Percentiles rank a stretch among this genome's conserved stretches.
Evolutionary conservation across 2,888 invertebrate species (phyloP).

Genomic region (Notodonta ziczac): DNA sequence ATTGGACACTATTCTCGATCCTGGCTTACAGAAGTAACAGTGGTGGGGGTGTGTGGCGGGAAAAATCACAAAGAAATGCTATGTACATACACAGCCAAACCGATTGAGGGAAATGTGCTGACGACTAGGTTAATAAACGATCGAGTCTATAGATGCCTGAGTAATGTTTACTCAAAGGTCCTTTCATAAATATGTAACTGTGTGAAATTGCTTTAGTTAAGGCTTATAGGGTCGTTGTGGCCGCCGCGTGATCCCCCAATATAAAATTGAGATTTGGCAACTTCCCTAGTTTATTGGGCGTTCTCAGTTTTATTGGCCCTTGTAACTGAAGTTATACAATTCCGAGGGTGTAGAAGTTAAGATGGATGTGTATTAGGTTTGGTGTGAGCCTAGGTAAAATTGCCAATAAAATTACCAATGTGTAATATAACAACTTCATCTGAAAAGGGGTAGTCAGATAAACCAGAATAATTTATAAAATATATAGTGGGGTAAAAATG

Average conservation of each 20-base stretch:
- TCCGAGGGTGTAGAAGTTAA: neutral
- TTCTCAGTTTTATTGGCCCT: neutral
- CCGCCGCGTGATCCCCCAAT: conserved; percentile 1
- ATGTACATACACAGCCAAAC: no score
- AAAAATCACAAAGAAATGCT: no score
- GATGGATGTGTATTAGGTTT: neutral
- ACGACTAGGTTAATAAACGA: neutral
- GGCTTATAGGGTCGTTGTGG: conserved; percentile 1
- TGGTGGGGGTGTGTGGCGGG: no score
- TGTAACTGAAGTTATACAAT: conserved; percentile 1
- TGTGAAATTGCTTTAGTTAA: conserved; percentile 6
- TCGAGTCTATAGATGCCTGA: neutral
- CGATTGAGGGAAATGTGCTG: neutral
- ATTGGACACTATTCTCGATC: no score
- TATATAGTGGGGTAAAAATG: no score
- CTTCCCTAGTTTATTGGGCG: neutral
- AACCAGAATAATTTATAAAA: no score
- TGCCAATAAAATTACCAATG: no score
- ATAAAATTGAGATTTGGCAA: conserved; percentile 10
- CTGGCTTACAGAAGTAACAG: no score
- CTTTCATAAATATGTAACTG: conserved; percentile 8
- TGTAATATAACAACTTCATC: no score
- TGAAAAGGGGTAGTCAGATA: no score
- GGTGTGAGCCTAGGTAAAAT: neutral
- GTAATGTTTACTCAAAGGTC: neutral